Base-by-base conservation (phyloP, 2,797 vertebrate species). In the Syndactyla subalaris region DNA sequence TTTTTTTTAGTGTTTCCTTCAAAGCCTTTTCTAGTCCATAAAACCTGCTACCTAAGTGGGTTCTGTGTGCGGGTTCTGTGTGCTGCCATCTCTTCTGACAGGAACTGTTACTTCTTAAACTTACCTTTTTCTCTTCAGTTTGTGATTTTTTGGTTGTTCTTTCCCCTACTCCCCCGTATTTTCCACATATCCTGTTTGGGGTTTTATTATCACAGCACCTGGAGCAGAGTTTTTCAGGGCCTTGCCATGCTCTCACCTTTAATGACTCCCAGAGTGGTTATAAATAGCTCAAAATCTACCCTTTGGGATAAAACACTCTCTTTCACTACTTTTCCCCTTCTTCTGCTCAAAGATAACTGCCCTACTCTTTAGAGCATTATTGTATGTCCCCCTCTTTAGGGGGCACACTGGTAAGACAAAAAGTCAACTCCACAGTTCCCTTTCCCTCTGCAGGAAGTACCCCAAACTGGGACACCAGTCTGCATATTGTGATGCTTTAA, bases 11-110 rank as follows among this genome's bases (percentile, higher is more conserved):
- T 23, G 4, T 85, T 91, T 95, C 24, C 71, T 95, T 95, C 71
- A 94, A 96, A 96, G 81, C 3, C 14, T 89, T 85, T 95, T 93
- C 76, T 61, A 75, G 36, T 70, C 38, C 72, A 49, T 85, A 91
- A 92, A 95, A 94, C 41, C 14, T 78, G 8, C 34, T 65, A 57
- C 81, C 54, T 79, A 11, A 38, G 45, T 78, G 32, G n/a, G 24
- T 46, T 32, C n/a, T 62, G 38, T 54, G 51, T 12, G 7, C 23
- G 32, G n/a, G 24, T 46, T 32, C n/a, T 62, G 38, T 54, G 51
- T 12, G 7, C 23, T 89, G 52, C 61, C 43, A n/a, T 43, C 39
- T 82, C 58, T 75, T 82, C 85, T 80, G 34, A 30, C 51, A 92
- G 71, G 74, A 96, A 65, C 46, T 58, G 23, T 27, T 88, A 39